phyloP scores from a whole-genome alignment of 2,888 invertebrate species.

The Drosophila subsilvestris region DNA sequence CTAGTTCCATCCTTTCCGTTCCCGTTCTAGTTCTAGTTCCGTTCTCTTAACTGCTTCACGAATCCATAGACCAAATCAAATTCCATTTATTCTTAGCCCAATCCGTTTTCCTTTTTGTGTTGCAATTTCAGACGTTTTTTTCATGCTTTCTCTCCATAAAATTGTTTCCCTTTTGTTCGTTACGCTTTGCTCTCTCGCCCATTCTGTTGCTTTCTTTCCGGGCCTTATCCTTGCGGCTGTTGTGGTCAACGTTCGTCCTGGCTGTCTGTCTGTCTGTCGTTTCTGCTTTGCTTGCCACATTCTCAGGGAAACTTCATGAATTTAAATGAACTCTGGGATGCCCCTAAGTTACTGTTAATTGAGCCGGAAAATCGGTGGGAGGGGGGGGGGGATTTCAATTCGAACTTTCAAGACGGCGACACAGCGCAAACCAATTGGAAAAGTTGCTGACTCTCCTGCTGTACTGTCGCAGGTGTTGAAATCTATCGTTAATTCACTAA shows the following conservation, averaged over 20 bases:
- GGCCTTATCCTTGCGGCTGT: slow-evolving; percentile 29
- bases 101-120: slow-evolving; percentile 11
- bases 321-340: slow-evolving; percentile 58
- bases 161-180: slow-evolving; percentile 35
- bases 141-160: slow-evolving; percentile 33
- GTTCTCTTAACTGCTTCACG: slow-evolving; percentile 2
- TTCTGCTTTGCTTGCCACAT: slow-evolving; percentile 34
- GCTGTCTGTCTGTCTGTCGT: slow-evolving; percentile 21
- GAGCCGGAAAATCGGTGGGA: slow-evolving; percentile 50
- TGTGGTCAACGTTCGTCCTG: slow-evolving; percentile 46
- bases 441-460: slow-evolving; percentile 68
- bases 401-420: slow-evolving; percentile 25
- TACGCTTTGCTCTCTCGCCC: not conserved
- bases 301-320: slow-evolving; percentile 39
- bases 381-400: slow-evolving; percentile 46
- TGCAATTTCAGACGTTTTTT: slow-evolving; percentile 27
- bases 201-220: slow-evolving; percentile 33
- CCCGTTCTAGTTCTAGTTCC: not conserved
- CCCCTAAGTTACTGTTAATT: slow-evolving; percentile 64
- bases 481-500: slow-evolving; percentile 68
- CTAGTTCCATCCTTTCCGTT: not conserved
- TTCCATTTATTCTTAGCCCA: slow-evolving; percentile 35
- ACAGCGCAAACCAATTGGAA: slow-evolving; percentile 54
- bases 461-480: slow-evolving; percentile 65
- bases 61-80: slow-evolving; percentile 52